Evolutionary conservation across 1,140 invertebrate genomes (phyloP), one percentile per base, ranked within the genome.

Genomic region (Drosophila nigromelanica): DNA sequence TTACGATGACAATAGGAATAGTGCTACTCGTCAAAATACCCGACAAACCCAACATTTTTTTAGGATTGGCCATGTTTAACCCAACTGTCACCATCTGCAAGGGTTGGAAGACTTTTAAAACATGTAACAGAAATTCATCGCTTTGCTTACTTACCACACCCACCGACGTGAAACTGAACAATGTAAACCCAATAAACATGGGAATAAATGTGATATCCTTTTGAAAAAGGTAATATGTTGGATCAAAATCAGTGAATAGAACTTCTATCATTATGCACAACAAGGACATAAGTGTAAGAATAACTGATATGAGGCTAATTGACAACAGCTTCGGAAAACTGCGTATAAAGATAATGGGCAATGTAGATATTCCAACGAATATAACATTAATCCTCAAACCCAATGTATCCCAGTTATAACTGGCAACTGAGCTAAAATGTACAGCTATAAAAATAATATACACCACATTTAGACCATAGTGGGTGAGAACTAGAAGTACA

Each of bases 371-470:
- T 3, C 43, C 43, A 0, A 11, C 4, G 3, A 45, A 11, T 1
- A 10, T 6, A 21, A 45, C 14, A 21, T 2, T 5, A 18, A 45
- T 11, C 7, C 43, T 18, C 10, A 45, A 21, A 11, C 14, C 15
- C 1, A 45, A 21, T 45, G 15, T 8, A 45, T 4, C 15, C 0
- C 4, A 8, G 15, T 4, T 12, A 4, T 0, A 4, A 1, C 6
- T 2, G 1, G 4, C 3, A 45, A 45, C 15, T 45, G 43, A 10
- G 15, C 0, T 2, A 45, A 21, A 21, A 3, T 5, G 4, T 21
- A 21, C 43, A 45, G 43, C 8, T 45, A 45, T 45, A 21, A 45
- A 45, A 11, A 45, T 45, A 11, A 45, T 45, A 7, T 21, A 45
- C 43, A 45, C 43, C 11, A 45, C 8, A 14, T 45, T 21, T 0